These are phyloP conservation scores for Felis chaus DNA, from an alignment of 2,113 vertebrate species.

Conservation along the genomic window DNA sequence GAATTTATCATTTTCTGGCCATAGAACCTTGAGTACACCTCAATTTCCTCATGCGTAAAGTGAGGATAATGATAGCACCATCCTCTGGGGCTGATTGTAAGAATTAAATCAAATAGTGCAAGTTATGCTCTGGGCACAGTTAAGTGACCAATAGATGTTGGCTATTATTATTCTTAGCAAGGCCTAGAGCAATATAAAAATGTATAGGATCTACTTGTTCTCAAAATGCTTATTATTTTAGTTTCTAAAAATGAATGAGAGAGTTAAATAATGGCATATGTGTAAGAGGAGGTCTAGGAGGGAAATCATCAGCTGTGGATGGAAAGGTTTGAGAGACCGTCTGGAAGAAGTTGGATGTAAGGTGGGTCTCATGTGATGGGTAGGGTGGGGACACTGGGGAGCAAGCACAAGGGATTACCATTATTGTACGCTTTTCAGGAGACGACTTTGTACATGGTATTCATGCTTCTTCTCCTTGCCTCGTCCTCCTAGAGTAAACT, in stretches of 20 bases:
- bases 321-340: not conserved
- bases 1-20: not conserved
- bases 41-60: not conserved
- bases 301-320: not conserved
- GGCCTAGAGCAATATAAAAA: not conserved
- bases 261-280: not conserved
- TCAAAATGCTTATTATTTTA: conserved; percentile 43
- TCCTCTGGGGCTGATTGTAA: not conserved
- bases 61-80: not conserved
- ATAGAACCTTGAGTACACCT: not conserved
- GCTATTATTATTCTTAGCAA: not conserved
- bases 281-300: not conserved
- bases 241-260: conserved; percentile 14
- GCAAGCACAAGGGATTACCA: not conserved
- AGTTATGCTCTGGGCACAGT: not conserved
- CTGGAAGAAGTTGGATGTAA: not conserved
- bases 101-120: not conserved
- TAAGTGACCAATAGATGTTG: not conserved
- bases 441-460: not conserved
- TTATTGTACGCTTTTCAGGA: not conserved
- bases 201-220: not conserved
- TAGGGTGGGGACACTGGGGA: not conserved
- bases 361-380: not conserved
- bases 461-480: not conserved
- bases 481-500: not conserved